Conservation (phyloP, 2,113 vertebrate genomes). For the Myrmecophaga tridactyla region DNA sequence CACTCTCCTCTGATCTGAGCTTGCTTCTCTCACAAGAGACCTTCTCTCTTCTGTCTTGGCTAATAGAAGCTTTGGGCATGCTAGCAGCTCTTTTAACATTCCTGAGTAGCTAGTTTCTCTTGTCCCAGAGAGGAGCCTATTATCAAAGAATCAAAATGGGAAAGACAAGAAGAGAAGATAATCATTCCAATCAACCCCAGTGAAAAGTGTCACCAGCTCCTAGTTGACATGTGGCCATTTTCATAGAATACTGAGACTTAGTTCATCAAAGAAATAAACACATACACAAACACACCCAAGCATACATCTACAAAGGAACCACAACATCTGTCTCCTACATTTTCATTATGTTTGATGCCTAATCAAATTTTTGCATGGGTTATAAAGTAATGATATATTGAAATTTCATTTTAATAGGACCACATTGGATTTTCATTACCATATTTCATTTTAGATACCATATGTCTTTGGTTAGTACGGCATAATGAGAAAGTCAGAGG, state of each 20-base stretch:
- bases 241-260: background rate
- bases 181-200: background rate
- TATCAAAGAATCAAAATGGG: background rate
- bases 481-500: background rate
- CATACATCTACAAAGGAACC: background rate
- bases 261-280: background rate
- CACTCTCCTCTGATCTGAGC: background rate
- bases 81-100: background rate
- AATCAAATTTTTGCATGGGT: background rate
- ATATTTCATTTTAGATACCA: background rate
- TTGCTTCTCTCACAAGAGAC: background rate
- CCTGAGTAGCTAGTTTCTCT: background rate
- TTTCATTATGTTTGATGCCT: background rate
- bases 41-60: background rate
- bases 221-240: background rate
- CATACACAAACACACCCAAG: background rate
- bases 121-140: background rate
- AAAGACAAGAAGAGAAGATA: background rate
- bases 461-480: background rate
- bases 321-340: background rate
- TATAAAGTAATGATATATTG: background rate
- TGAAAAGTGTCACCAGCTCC: background rate
- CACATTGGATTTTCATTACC: background rate
- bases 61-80: background rate
- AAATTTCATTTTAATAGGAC: background rate